Evolutionary conservation across 2,113 vertebrate species (phyloP), one percentile per base, ranked within the genome.

Genomic region (Aythya baeri): DNA sequence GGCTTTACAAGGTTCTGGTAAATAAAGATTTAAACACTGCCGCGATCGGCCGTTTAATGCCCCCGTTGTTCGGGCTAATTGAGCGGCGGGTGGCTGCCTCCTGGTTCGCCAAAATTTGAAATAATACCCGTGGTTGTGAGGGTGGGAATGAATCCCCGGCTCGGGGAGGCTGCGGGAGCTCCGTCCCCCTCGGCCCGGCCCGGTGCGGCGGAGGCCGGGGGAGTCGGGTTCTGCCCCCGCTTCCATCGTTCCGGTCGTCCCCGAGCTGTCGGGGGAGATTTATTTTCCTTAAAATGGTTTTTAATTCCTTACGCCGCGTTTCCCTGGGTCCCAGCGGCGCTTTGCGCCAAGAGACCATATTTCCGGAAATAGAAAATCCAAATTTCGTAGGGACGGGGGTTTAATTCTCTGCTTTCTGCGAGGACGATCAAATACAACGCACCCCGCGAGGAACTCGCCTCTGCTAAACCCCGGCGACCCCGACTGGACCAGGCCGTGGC

Each of bases 21-120:
- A 99, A 99, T 99, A 99, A 99, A 99, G 98, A 99, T 99, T 99
- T 99, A 99, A 99, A 98, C 98, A 98, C 98, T 98, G 97, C 95
- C 93, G 98, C 98, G 97, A 98, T 98, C 98, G 98, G 98, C 98
- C 98, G 97, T 98, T 98, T 99, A 99, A 98, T 98, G 98, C 98
- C 98, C 98, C 98, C 97, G 98, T 98, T 98, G 98, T 98, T 98
- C 97, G 98, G 98, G 98, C 98, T 98, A 98, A 99, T 98, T 98
- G 98, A 98, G 98, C 98, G 97, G 97, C 94, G 97, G 97, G 97
- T 97, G 91, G 98, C 98, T 98, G 98, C 97, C 97, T 98, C 98
- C 97, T 98, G 94, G 50, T 50, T 98, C 89, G 89, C 86, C 94
- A 92, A 91, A 97, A 98, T 93, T 66, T 21, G 62, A 68, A 91